Evolutionary conservation across 2,888 invertebrate species (phyloP).

Genomic region (Amblyjoppa fuscipennis): DNA sequence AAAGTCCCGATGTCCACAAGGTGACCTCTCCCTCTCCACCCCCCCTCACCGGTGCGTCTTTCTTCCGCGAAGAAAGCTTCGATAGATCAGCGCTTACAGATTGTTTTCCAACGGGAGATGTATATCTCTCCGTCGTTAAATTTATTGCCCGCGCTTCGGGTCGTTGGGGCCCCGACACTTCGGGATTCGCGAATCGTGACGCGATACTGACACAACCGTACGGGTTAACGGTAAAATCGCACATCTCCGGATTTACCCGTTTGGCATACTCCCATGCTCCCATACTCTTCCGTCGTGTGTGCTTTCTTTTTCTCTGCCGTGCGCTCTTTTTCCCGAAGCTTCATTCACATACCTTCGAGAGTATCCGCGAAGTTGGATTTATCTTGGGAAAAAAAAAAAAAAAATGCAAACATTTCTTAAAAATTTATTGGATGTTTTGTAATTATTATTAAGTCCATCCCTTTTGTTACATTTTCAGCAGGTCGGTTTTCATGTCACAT

Average conservation of each 20-base stretch:
- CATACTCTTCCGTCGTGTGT: not conserved
- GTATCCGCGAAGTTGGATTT: not conserved
- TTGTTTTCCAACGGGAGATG: constrained; percentile 1
- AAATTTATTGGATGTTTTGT: no score
- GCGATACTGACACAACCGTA: constrained; percentile 27
- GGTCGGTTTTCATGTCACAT: not conserved
- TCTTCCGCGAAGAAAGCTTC: not conserved
- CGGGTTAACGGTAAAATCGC: not conserved
- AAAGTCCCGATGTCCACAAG: no score
- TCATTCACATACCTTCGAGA: constrained; percentile 6
- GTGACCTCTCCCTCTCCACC: no score
- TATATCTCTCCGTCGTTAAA: constrained; percentile 4
- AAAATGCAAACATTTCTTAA: no score
- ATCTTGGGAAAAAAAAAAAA: not conserved
- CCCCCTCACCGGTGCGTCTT: no score
- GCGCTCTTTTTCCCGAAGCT: constrained; percentile 32
- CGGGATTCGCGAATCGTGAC: constrained; percentile 57
- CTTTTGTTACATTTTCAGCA: not conserved
- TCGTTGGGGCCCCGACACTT: constrained; percentile 44
- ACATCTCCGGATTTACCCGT: not conserved
- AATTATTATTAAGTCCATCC: no score
- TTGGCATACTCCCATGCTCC: constrained; percentile 4
- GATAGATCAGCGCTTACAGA: not conserved
- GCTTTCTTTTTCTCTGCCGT: constrained; percentile 21
- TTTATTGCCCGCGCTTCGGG: constrained; percentile 53